Evolutionary conservation across 2,113 vertebrate genomes (phyloP).

Genomic region (Perccottus glenii): DNA sequence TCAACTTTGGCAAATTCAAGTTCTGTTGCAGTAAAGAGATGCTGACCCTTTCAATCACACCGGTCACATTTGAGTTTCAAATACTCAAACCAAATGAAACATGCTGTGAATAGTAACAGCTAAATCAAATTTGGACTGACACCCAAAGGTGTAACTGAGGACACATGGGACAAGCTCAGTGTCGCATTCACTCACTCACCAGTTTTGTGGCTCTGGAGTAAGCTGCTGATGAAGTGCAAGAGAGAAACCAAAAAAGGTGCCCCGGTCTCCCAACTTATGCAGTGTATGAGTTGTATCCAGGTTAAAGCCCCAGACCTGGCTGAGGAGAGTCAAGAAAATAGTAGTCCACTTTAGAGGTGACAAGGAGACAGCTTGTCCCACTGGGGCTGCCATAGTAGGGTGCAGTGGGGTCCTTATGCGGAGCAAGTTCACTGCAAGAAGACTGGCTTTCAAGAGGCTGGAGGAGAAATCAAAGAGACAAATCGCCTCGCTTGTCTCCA

Average conservation of each 20-base stretch:
- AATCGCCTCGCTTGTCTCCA: constrained; percentile 48
- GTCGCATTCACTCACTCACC: constrained; percentile 81
- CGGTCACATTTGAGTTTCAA: too few relatives aligned
- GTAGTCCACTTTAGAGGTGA: constrained; percentile 49
- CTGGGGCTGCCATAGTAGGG: constrained; percentile 65
- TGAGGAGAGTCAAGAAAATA: constrained; percentile 46
- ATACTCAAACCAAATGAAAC: background rate
- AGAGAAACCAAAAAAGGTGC: constrained; percentile 91
- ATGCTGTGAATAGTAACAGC: background rate
- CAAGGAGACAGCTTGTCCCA: constrained; percentile 37
- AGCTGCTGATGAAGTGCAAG: constrained; percentile 89
- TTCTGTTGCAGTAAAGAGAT: constrained; percentile 33
- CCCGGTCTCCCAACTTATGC: constrained; percentile 84
- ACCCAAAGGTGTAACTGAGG: constrained; percentile 29
- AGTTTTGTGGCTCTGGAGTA: constrained; percentile 83
- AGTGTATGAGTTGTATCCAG: constrained; percentile 86
- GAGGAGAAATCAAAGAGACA: constrained; percentile 10
- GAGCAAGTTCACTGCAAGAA: constrained; percentile 52
- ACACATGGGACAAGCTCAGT: constrained; percentile 32
- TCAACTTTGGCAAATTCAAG: constrained; percentile 15
- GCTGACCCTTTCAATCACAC: background rate
- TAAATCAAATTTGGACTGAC: background rate
- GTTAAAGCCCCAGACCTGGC: constrained; percentile 80
- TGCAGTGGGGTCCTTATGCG: constrained; percentile 47
- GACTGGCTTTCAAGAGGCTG: constrained; percentile 25